A percentile compares a stretch with the other conserved stretches of the same genome.
Conservation (phyloP, 1,140 invertebrate genomes). For the Orius insidiosus region DNA sequence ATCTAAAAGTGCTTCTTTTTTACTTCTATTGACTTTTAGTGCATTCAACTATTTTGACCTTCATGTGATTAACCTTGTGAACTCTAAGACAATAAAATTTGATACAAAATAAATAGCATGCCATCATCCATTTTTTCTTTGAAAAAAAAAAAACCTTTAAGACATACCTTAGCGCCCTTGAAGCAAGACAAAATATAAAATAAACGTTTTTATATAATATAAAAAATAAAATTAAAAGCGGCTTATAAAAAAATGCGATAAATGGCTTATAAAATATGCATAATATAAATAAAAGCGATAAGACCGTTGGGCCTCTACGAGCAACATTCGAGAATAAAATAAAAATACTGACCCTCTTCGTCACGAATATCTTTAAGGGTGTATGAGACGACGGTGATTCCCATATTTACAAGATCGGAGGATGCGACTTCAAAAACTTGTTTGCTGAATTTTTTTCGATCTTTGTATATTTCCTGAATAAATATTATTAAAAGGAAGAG, state of each 20-base stretch:
- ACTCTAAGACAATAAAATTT: too few relatives aligned
- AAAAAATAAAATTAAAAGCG: slow-evolving; percentile 3
- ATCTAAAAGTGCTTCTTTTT: not conserved
- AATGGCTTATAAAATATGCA: not conserved
- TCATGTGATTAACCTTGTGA: too few relatives aligned
- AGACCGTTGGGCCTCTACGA: not conserved
- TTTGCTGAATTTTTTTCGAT: slow-evolving; percentile 96
- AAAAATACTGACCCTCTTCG: slow-evolving; percentile 67
- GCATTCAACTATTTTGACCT: too few relatives aligned
- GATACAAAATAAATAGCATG: too few relatives aligned
- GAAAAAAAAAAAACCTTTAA: slow-evolving; percentile 10
- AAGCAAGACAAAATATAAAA: slow-evolving; percentile 29
- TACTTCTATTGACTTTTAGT: too few relatives aligned
- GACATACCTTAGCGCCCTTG: slow-evolving; percentile 46
- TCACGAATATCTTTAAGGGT: slow-evolving; percentile 94
- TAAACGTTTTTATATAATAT: slow-evolving; percentile 16
- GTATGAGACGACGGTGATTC: slow-evolving; percentile 94
- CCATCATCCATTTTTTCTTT: too few relatives aligned
- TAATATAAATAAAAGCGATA: not conserved
- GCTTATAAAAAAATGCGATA: slow-evolving; percentile 1
- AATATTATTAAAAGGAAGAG: slow-evolving; percentile 5
- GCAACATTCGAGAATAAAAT: not conserved
- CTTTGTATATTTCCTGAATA: slow-evolving; percentile 87
- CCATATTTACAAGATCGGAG: slow-evolving; percentile 93
- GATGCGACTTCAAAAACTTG: slow-evolving; percentile 90